Percentiles rank a stretch among this genome's conserved stretches.
phyloP scores from a whole-genome alignment of 1,140 invertebrate species.

The Prorops nasuta region DNA sequence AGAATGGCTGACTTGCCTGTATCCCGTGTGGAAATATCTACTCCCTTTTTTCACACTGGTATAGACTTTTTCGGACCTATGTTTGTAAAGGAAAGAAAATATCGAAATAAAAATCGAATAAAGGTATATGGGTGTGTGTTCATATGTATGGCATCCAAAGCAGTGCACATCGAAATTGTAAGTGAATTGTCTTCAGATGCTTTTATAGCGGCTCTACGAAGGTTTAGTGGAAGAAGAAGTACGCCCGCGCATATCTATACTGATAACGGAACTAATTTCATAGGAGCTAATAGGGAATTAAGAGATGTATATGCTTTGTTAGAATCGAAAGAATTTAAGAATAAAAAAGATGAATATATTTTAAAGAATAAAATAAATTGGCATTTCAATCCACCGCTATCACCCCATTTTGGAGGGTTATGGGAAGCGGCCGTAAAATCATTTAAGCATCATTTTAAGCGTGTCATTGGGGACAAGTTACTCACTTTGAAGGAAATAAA shows the following conservation, averaged over 20 bases:
- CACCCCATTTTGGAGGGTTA: neutral
- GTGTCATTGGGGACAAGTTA: constrained; percentile 7
- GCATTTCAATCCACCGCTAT: neutral
- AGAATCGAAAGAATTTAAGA: neutral
- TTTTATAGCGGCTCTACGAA: neutral
- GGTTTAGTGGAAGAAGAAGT: neutral
- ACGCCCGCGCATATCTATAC: neutral
- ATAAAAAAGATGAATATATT: neutral
- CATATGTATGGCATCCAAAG: neutral
- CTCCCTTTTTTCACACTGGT: neutral
- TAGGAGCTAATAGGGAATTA: neutral
- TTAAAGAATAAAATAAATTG: neutral
- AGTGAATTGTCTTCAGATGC: neutral
- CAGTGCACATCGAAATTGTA: neutral
- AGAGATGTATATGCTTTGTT: neutral
- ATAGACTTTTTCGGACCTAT: neutral
- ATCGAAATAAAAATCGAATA: neutral
- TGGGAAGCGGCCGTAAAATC: constrained; percentile 1
- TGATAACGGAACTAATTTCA: neutral
- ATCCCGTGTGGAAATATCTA: neutral
- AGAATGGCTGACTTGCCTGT: neutral
- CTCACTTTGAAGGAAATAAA: constrained; percentile 16
- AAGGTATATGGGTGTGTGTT: neutral
- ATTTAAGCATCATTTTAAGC: constrained; percentile 12
- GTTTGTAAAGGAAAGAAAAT: neutral